These are phyloP conservation scores for Regulus satrapa DNA, from an alignment of 2,113 vertebrate genomes.

Conservation along the genomic window DNA sequence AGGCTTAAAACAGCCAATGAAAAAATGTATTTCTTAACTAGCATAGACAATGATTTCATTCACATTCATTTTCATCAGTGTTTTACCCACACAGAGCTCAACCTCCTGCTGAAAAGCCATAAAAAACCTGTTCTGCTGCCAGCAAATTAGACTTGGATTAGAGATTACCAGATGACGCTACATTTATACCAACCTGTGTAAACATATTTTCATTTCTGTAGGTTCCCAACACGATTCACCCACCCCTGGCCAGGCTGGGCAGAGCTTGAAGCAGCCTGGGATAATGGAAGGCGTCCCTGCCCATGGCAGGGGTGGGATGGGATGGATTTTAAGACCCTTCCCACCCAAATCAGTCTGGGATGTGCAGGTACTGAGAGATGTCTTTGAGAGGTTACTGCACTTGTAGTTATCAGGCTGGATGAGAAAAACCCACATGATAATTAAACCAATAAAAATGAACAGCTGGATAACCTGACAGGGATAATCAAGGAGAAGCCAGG, in stretches of 20 bases:
- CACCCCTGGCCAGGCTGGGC: background rate
- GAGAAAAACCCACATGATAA: background rate
- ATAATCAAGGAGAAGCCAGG: background rate
- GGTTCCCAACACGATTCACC: background rate
- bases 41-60: background rate
- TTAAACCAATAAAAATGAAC: background rate
- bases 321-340: background rate
- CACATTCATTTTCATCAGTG: background rate
- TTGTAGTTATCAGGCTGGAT: background rate
- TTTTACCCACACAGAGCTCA: background rate
- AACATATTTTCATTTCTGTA: background rate
- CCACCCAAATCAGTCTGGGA: background rate
- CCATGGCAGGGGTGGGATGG: background rate
- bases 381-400: background rate
- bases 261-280: background rate
- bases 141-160: background rate
- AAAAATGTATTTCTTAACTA: background rate
- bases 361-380: background rate
- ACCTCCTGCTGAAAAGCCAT: background rate
- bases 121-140: background rate
- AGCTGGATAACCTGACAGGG: background rate
- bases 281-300: background rate
- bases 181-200: accelerated
- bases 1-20: background rate
- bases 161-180: background rate